Conservation (phyloP, 2,797 vertebrate species). For the Okamejei kenojei region DNA sequence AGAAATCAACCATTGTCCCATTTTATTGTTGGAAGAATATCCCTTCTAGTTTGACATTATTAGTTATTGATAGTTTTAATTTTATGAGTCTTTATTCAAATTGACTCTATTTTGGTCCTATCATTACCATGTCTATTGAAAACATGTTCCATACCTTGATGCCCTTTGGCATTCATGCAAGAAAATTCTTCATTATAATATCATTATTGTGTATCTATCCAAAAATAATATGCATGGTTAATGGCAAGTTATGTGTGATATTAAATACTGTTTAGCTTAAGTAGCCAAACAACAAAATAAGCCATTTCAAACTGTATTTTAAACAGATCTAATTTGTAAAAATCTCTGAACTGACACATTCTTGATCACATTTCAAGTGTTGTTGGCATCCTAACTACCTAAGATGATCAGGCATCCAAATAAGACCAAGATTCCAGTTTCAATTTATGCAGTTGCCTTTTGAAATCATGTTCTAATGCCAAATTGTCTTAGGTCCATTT, state of each 20-base stretch:
- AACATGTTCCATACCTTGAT: not conserved
- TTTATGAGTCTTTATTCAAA: not conserved
- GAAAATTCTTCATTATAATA: not conserved
- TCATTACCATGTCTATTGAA: constrained; percentile 10
- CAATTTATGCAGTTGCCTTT: not conserved
- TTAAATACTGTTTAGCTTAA: not conserved
- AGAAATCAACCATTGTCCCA: not conserved
- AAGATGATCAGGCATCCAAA: not conserved
- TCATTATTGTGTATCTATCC: not conserved
- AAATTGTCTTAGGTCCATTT: not conserved
- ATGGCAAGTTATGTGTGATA: not conserved
- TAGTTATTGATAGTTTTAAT: constrained; percentile 20
- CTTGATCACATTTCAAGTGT: not conserved
- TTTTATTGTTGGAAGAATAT: not conserved
- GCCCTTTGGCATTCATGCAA: not conserved
- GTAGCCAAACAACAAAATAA: not conserved
- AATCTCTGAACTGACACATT: not conserved
- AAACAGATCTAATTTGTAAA: not conserved
- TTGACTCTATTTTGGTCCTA: not conserved
- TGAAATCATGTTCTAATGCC: not conserved
- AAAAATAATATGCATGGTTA: not conserved
- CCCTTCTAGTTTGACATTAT: constrained; percentile 6
- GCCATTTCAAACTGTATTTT: not conserved
- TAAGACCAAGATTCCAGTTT: not conserved
- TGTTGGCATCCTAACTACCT: not conserved